Base-by-base conservation (phyloP, 2,113 vertebrate genomes). In the Etia nguti region DNA sequence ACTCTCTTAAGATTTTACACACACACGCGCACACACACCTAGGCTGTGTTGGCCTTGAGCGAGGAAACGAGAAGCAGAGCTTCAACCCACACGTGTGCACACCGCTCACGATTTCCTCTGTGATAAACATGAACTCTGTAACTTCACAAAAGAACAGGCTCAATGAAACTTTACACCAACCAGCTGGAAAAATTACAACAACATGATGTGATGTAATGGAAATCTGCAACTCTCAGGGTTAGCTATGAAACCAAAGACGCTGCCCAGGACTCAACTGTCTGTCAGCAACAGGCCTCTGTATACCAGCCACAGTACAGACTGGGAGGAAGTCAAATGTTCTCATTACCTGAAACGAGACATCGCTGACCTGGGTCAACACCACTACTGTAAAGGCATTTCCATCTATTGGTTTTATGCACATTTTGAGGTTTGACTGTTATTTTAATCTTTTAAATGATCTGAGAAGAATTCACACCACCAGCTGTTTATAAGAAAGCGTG, bases 1-100 rank as follows among this genome's bases (percentile, higher is more conserved):
- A 65, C 73, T 55, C 38, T 65, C 20, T 54, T n/a, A 34, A 81
- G 80, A 24, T 34, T 75, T 38, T 8, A 48, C 2, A 46, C 22
- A 70, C 12, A 20, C 10, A 22, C 4, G 4, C 15, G 48, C 9
- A 48, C n/a, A 59, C 41, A 3, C 41, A 83, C 4, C 15, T 34
- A 46, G 4, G 38, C 59, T 46, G 82, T 22, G 77, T 46, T 13
- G 29, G 62, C 56, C 29, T 79, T 20, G 38, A 88, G 77, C 26
- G 20, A 57, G 62, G 50, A 90, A 88, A 90, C 50, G 38, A 85
- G 73, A 82, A 83, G 36, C 80, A 80, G 81, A 60, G 80, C 46
- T 59, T 36, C 12, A 79, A 79, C 38, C 20, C 68, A 86, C 85
- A 56, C 36, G 5, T 34, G 81, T 29, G 36, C 22, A 57, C 48